Evolutionary conservation across 2,797 vertebrate species (phyloP).

Genomic region (Dromococcyx pavoninus): DNA sequence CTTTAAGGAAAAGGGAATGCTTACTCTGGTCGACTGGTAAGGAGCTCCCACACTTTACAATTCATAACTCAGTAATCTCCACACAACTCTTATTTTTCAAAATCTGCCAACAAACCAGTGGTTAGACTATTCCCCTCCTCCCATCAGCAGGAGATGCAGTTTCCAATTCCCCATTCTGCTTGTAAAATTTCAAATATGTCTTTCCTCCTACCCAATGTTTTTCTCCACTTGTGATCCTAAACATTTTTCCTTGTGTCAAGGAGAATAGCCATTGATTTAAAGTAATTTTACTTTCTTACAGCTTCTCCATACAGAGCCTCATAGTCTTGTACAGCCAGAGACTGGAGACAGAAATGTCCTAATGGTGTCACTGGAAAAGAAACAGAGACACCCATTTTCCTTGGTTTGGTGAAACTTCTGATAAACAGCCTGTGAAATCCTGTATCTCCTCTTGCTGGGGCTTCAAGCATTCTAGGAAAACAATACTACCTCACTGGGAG

Average conservation of each 20-base stretch:
- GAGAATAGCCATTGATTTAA: background rate
- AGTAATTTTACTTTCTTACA: background rate
- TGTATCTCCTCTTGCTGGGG: background rate
- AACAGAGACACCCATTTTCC: background rate
- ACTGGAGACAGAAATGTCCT: background rate
- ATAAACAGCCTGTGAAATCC: background rate
- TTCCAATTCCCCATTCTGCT: background rate
- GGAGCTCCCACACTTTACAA: background rate
- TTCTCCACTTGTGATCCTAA: background rate
- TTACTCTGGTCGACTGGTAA: background rate
- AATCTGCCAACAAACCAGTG: background rate
- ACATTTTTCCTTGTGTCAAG: background rate
- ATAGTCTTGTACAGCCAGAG: background rate
- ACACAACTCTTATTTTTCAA: background rate
- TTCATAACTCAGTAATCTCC: background rate
- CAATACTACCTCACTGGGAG: background rate
- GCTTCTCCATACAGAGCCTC: background rate
- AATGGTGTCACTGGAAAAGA: background rate
- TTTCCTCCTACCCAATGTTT: background rate
- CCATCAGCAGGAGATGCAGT: no score
- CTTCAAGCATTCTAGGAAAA: background rate
- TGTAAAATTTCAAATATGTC: background rate
- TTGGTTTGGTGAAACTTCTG: background rate
- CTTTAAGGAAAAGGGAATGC: background rate
- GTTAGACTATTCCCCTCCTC: background rate